Evolutionary conservation across 1,140 invertebrate genomes (phyloP).

Genomic region (Dolichoris vasculosae): DNA sequence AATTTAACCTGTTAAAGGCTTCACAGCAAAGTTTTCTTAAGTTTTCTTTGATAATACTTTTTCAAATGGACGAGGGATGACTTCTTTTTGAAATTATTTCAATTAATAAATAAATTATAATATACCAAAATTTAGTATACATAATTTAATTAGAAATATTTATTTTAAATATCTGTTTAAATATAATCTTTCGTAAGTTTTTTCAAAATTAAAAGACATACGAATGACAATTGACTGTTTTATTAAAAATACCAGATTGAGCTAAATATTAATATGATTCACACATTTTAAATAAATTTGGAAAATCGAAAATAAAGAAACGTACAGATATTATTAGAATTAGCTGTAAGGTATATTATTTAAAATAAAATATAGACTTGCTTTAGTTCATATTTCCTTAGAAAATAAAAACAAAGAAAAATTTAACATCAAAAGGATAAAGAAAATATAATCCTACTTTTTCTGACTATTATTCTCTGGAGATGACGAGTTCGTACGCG

Average conservation of each 20-base stretch:
- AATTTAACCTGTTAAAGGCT: conserved; percentile 19
- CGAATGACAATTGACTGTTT: background rate
- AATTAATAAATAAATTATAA: no score
- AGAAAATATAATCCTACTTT: background rate
- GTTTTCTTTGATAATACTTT: background rate
- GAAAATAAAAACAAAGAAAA: background rate
- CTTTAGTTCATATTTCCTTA: background rate
- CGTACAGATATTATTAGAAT: background rate
- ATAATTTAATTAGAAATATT: no score
- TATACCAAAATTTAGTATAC: no score
- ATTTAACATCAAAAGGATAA: background rate
- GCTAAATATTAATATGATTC: conserved; percentile 17
- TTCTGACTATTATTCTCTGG: conserved; percentile 46
- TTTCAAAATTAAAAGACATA: no score
- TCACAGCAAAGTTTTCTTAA: background rate
- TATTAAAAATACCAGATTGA: background rate
- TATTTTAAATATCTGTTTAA: no score
- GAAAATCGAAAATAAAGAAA: background rate
- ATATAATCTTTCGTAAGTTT: no score
- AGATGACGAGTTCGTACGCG: conserved; percentile 64
- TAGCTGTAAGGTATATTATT: background rate
- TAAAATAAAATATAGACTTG: background rate
- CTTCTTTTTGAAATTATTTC: no score
- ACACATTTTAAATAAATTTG: background rate
- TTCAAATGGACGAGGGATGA: background rate